Base-by-base conservation (phyloP, 2,113 vertebrate species). In the Trogon surrucura region DNA sequence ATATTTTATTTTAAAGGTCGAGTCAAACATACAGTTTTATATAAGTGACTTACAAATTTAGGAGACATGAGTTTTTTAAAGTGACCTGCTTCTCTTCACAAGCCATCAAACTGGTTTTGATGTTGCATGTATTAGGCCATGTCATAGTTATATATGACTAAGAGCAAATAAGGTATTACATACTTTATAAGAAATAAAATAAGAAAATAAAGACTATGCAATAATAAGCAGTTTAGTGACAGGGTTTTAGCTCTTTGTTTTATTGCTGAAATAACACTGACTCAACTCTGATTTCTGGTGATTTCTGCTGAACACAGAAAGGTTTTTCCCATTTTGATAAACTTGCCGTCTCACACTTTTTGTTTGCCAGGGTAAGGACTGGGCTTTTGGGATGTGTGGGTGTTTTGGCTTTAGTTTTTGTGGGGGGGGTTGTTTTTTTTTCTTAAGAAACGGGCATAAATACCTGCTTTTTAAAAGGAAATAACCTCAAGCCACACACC, bases 301-400 rank as follows among this genome's bases (percentile, higher is more conserved):
- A n/a, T 71, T 88, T 19, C 11, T 82, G 18, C 30, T 75, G 27
- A 48, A 30, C 2, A 3, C 38, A 34, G 18, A 16, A 87, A n/a
- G 18, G 10, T 62, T 83, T 80, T 70, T 21, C 47, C 30, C 3
- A 7, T 60, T 50, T 64, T 64, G 60, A 48, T 64, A 13, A 75
- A 54, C 19, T 38, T 47, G 20, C 34, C 8, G 14, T 58, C 41
- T 87, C 5, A 2, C 62, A 30, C 32, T 50, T 74, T 14, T 15
- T 32, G 6, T 64, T 53, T 66, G 23, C 45, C 16, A 62, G 6
- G 34, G 32, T 70, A 20, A 47, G 44, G 23, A 38, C 13, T 65
- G 34, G 32, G 3, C 16, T 72, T 86, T 47, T 27, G 19, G 6
- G 3, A 16, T 4, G 30, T 0, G 14, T 25, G 5, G 4, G 2